Evolutionary conservation across 2,888 invertebrate genomes (phyloP).

Genomic region (Sinohyriopsis cumingii): DNA sequence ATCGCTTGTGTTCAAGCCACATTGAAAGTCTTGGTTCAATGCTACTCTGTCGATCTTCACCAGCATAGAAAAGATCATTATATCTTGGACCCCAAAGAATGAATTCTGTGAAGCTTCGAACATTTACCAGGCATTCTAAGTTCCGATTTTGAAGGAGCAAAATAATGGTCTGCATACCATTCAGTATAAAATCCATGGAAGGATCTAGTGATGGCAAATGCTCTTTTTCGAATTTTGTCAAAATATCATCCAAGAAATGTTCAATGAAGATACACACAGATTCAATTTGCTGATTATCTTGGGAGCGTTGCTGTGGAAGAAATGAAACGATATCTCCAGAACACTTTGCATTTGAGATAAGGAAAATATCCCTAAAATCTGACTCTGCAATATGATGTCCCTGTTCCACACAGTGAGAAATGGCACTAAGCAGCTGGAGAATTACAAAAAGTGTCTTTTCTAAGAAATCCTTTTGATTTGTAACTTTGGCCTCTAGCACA

Average conservation of each 20-base stretch:
- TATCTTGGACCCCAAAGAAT: constrained; percentile 60
- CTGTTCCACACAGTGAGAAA: constrained; percentile 62
- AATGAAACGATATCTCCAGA: constrained; percentile 52
- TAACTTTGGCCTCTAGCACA: constrained; percentile 42
- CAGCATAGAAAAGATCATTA: constrained; percentile 27
- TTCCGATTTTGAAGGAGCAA: constrained; percentile 49
- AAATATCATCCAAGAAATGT: constrained; percentile 47
- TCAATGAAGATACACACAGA: constrained; percentile 57
- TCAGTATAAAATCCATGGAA: constrained; percentile 34
- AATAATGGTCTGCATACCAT: constrained; percentile 46
- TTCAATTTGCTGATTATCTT: constrained; percentile 58
- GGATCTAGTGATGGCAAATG: constrained; percentile 26
- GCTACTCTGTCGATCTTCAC: constrained; percentile 35
- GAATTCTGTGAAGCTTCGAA: constrained; percentile 60
- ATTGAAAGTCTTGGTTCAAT: constrained; percentile 57
- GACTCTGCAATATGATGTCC: constrained; percentile 59
- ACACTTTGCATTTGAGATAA: constrained; percentile 51
- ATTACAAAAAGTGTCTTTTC: constrained; percentile 49
- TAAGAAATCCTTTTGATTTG: constrained; percentile 48
- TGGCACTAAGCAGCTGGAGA: constrained; percentile 60
- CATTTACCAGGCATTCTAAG: constrained; percentile 55
- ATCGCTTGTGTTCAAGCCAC: constrained; percentile 61
- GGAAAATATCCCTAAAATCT: constrained; percentile 58
- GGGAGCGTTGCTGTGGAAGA: constrained; percentile 57
- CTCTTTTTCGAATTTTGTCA: constrained; percentile 32